Base-by-base conservation (phyloP, 2,113 vertebrate genomes). In the Onychostruthus taczanowskii region DNA sequence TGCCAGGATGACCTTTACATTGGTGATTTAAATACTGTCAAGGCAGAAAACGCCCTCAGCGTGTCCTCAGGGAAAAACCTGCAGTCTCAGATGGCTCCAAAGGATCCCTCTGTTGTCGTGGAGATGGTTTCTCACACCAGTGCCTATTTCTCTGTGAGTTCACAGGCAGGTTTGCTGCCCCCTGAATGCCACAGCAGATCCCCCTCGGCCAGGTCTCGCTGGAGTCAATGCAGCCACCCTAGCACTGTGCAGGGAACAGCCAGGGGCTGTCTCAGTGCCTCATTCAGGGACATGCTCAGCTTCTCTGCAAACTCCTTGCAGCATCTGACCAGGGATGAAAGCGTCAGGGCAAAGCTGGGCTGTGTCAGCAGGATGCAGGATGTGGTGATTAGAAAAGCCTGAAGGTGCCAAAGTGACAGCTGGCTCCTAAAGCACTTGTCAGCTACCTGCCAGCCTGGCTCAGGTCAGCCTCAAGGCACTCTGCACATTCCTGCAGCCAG, bases 1-100 rank as follows among this genome's bases (percentile, higher is more conserved):
- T 98, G 98, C 84, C 99, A 99, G 94, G 99, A 99, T 87, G 69
- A 92, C 8, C 79, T 96, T 11, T 99, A 99, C 90, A 80, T 78
- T 23, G 2, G 2, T 0, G 93, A 93, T 1, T 39, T 99, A 62
- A 90, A 26, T 9, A 23, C n/a, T 22, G 4, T 73, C 19, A 96
- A 94, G 39, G 43, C 8, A 41, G 43, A 96, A 44, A 91, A 35
- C 4, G 0, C 1, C 8, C 0, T 3, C 95, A 49, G 49, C 7
- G 2, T 0, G 4, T 8, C 17, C 31, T 3, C 11, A 24, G 6
- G 23, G 37, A 64, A 69, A 14, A 9, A 10, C 10, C 8, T 12
- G 24, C 1, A 8, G 21, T 30, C 17, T 31, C 0, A 13, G 26
- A 9, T 5, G 33, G 2, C 3, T 52, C 0, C 44, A 14, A 59